A percentile compares a stretch with the other conserved stretches of the same genome.
Evolutionary conservation across 2,113 vertebrate genomes (phyloP).

Genomic region (Microcebus ravelobensis): DNA sequence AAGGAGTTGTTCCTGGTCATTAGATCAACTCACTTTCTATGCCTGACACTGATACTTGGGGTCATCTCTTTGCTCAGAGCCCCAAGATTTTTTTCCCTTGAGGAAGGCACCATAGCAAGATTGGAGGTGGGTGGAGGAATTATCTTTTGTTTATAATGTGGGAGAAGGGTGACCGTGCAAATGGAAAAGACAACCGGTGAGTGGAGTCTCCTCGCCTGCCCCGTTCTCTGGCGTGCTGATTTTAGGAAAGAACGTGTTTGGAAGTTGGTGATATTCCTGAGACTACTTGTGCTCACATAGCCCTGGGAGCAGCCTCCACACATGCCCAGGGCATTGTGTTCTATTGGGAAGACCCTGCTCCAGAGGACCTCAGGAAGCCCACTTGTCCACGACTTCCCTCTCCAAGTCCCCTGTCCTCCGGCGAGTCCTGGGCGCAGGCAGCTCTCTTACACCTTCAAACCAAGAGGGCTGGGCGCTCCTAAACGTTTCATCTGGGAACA

Average conservation of each 20-base stretch:
- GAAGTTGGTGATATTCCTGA: background rate
- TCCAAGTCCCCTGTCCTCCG: no score
- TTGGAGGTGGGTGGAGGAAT: no score
- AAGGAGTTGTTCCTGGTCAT: background rate
- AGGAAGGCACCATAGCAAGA: rapidly evolving
- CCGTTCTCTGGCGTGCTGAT: rapidly evolving
- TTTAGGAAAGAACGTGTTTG: background rate
- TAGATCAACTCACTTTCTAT: background rate
- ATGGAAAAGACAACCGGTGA: background rate
- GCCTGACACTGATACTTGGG: rapidly evolving
- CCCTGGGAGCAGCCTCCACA: background rate
- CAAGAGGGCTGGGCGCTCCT: rapidly evolving
- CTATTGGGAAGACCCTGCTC: background rate
- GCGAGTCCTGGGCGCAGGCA: background rate
- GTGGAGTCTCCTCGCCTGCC: background rate
- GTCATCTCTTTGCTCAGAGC: background rate
- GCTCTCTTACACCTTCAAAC: background rate
- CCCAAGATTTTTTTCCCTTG: rapidly evolving
- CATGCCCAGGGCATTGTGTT: background rate
- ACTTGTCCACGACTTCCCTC: rapidly evolving
- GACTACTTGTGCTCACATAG: background rate
- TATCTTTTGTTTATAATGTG: rapidly evolving
- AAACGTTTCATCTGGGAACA: background rate
- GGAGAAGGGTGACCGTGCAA: no score
- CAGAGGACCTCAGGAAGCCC: background rate